Evolutionary conservation across 2,888 invertebrate genomes (phyloP).

Genomic region (Hypsopygia costalis): DNA sequence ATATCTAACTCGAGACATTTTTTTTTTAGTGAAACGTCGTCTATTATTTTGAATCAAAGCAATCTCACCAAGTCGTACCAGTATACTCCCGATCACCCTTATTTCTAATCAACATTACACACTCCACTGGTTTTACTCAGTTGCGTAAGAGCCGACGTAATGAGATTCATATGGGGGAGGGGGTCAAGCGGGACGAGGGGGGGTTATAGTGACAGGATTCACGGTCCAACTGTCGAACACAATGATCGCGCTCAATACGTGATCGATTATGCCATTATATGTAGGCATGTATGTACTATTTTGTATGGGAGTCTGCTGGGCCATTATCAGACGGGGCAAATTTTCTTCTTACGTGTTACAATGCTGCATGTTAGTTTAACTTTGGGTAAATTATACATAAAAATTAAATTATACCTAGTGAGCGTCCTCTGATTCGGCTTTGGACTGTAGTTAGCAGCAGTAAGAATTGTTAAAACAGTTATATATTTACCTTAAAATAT

Average conservation of each 20-base stretch:
- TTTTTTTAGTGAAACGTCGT: no score
- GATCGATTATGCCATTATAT: constrained; percentile 75
- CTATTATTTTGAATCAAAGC: not conserved
- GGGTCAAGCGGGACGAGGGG: constrained; percentile 23
- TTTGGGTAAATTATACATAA: no score
- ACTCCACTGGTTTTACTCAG: constrained; percentile 62
- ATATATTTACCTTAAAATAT: no score
- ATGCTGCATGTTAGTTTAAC: no score
- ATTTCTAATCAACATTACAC: constrained; percentile 59
- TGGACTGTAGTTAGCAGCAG: no score
- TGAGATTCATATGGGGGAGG: constrained; percentile 63
- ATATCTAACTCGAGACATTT: no score
- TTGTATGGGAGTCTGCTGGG: constrained; percentile 16
- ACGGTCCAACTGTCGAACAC: constrained; percentile 74
- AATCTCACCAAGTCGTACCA: constrained; percentile 10
- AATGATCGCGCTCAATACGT: constrained; percentile 75
- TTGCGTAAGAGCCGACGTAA: constrained; percentile 74
- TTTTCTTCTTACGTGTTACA: constrained; percentile 2
- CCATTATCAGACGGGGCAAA: constrained; percentile 6
- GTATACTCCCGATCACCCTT: constrained; percentile 29
- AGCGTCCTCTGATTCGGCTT: no score
- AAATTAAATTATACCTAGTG: no score
- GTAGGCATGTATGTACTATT: constrained; percentile 31
- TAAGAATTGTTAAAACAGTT: no score
- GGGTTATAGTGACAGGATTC: constrained; percentile 72